Conservation (phyloP, 2,797 vertebrate genomes). For the Momotus momota region DNA sequence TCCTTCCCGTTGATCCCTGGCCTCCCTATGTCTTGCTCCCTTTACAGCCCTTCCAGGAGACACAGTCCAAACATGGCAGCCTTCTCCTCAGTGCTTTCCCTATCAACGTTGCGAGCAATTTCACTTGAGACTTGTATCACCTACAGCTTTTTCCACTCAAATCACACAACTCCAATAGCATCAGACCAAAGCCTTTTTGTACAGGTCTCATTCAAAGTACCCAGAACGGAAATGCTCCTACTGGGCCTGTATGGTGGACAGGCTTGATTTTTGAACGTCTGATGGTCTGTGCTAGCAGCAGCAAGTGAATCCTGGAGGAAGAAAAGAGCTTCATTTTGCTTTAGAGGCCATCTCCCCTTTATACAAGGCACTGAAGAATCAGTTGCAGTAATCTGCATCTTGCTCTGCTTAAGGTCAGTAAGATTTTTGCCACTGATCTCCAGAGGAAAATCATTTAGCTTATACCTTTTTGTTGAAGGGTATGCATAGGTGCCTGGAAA, state of each 20-base stretch:
- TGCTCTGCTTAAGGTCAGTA: not conserved
- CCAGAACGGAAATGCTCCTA: not conserved
- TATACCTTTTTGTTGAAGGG: not conserved
- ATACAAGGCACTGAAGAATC: not conserved
- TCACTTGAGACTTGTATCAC: not conserved
- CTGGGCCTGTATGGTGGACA: not conserved
- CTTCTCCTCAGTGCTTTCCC: not conserved
- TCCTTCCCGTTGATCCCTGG: not conserved
- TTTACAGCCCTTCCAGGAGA: not conserved
- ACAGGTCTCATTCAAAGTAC: not conserved
- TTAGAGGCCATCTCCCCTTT: not conserved
- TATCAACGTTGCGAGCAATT: rapidly evolving
- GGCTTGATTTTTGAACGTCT: not conserved
- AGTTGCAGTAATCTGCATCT: not conserved
- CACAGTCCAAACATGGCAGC: not conserved
- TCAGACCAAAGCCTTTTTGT: not conserved
- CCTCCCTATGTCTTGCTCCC: not conserved
- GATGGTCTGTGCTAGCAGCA: not conserved
- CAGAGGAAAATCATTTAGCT: not conserved
- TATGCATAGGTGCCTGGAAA: not conserved
- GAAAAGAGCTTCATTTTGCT: not conserved
- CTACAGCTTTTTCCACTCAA: not conserved
- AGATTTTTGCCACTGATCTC: not conserved
- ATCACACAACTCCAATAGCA: not conserved
- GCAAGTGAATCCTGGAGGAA: not conserved